These are phyloP conservation scores for Rousettus madagascariensis DNA, from an alignment of 2,797 vertebrate species.

Conservation along the genomic window DNA sequence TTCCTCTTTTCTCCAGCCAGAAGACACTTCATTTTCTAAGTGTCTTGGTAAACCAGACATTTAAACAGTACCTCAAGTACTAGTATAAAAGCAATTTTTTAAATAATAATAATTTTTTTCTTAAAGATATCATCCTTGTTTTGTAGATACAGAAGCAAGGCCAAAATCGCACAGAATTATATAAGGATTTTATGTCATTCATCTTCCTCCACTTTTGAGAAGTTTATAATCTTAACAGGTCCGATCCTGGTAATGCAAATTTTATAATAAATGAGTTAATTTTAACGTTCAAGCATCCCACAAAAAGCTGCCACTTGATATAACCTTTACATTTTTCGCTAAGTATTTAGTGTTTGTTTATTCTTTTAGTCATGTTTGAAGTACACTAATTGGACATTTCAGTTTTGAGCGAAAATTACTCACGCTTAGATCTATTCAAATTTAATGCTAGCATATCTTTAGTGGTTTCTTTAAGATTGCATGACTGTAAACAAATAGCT, in stretches of 20 bases:
- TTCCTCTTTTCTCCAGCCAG: neutral
- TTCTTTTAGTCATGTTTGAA: neutral
- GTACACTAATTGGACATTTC: neutral
- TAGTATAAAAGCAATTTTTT: slow-evolving; percentile 6
- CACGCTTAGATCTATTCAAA: neutral
- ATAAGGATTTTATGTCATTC: neutral
- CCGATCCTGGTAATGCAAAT: neutral
- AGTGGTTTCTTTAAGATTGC: neutral
- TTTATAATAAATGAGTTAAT: slow-evolving; percentile 2
- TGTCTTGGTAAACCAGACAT: neutral
- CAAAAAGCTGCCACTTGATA: neutral
- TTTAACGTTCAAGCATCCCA: neutral
- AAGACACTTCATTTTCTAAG: slow-evolving; percentile 9
- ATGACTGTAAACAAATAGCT: neutral
- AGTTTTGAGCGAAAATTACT: slow-evolving; percentile 7
- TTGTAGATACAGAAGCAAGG: neutral
- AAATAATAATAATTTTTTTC: neutral
- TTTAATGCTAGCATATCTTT: neutral
- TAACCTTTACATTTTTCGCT: neutral
- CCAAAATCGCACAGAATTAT: neutral
- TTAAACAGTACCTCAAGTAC: neutral
- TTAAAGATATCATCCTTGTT: neutral
- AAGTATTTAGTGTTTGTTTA: neutral
- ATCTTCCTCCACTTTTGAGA: neutral
- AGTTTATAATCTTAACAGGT: neutral